Conservation (phyloP, 1,140 invertebrate genomes). For the Muscidifurax raptorellus region DNA sequence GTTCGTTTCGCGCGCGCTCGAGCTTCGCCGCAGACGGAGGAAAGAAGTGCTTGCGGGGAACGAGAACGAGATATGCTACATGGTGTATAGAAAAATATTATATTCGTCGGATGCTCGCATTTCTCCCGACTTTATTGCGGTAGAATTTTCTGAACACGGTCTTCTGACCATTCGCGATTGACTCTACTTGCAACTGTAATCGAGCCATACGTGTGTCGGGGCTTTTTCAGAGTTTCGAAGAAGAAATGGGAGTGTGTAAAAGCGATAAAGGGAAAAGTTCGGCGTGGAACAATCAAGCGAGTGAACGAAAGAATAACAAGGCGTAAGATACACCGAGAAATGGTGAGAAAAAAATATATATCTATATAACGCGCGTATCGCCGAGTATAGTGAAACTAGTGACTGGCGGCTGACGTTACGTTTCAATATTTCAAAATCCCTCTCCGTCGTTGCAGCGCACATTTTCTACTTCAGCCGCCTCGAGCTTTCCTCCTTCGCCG, state of each 20-base stretch:
- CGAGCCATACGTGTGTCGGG: background rate
- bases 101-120: background rate
- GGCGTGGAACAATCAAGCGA: background rate
- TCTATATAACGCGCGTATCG: background rate
- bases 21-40: background rate
- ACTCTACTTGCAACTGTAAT: background rate
- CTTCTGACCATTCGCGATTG: background rate
- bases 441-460: background rate
- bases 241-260: background rate
- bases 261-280: background rate
- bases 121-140: background rate
- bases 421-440: slow-evolving; percentile 65
- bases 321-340: background rate
- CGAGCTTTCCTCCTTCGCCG: background rate
- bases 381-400: slow-evolving; percentile 32
- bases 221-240: background rate
- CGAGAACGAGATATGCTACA: background rate
- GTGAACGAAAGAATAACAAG: background rate
- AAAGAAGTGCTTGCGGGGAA: background rate
- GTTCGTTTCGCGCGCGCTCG: background rate
- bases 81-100: background rate
- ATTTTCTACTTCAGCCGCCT: slow-evolving; percentile 44
- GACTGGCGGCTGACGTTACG: slow-evolving; percentile 50
- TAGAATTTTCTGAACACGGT: background rate
- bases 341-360: slow-evolving; percentile 42